Base-by-base conservation (phyloP, 2,888 invertebrate genomes). In the Netelia melanura region DNA sequence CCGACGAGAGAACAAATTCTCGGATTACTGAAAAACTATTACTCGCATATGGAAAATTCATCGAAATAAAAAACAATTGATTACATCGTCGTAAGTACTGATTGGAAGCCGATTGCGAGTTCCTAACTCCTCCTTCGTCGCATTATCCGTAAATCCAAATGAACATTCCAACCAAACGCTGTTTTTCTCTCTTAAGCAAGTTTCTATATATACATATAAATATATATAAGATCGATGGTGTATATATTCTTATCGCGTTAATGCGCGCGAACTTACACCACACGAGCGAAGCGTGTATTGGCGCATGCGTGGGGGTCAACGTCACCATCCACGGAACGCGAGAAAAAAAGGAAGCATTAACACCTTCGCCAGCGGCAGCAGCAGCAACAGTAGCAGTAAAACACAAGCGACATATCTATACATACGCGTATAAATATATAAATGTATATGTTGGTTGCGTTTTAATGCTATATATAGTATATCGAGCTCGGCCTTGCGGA, bases 261-360 rank as follows among this genome's bases (percentile, higher is more conserved):
- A 58, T 58, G n/a, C 62, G 71, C 64, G 68, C 79, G 17, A 79
- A 38, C 62, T 62, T 70, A 48, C 56, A 71, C 30, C 48, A 23
- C 38, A 9, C 56, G 6, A 48, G 25, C 17, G 30, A 23, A n/a
- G 48, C 9, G 58, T 30, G 56, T 21, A 56, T 17, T 56, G 52
- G 21, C 10, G 17, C n/a, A 30, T 30, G 75, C 54, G 75, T 52
- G 76, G 48, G 65, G 71, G 30, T 79, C 74, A 74, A 74, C 61
- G 58, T 21, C 58, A 58, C 17, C 21, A 17, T 58, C 17, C 58
- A 25, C 67, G 56, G n/a, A 68, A 48, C 5, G 25, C 1, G 44
- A 61, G 62, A 72, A 65, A 67, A 54, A 76, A 84, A 77, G 56
- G 38, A 56, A 67, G 62, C 77, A 72, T 84, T 74, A 81, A 74